These are phyloP conservation scores for Pygoscelis antarcticus DNA, from an alignment of 2,113 vertebrate species.

Conservation along the genomic window DNA sequence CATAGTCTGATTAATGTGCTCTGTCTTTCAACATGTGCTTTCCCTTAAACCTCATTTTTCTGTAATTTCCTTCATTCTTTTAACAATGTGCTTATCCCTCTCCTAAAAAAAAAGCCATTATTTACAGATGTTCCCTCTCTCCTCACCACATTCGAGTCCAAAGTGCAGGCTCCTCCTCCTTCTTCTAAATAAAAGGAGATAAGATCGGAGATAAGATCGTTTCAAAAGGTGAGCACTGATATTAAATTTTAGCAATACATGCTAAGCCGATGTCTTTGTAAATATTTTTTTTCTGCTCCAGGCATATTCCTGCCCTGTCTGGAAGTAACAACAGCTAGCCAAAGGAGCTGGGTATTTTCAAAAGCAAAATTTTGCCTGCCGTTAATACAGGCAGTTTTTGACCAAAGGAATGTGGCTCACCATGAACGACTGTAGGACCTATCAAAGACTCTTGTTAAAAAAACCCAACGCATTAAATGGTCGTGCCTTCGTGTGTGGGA, in stretches of 20 bases:
- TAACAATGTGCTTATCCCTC: conserved; percentile 58
- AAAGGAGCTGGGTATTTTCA: neutral
- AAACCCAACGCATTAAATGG: neutral
- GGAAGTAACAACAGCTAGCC: neutral
- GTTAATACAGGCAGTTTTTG: neutral
- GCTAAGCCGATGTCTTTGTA: neutral
- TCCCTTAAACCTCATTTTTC: conserved; percentile 62
- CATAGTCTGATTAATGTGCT: conserved; percentile 49
- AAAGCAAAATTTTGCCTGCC: neutral
- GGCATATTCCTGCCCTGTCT: neutral
- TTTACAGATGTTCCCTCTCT: conserved; percentile 55
- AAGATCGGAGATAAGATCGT: neutral
- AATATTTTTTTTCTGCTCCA: neutral
- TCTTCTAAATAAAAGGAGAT: neutral
- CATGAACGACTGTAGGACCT: neutral
- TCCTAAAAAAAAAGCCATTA: conserved; percentile 1
- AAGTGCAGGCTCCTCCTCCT: neutral
- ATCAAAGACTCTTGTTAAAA: neutral
- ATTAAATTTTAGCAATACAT: neutral
- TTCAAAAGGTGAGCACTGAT: conserved; percentile 7
- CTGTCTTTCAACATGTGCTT: conserved; percentile 67
- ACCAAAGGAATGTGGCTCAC: neutral
- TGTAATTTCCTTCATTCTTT: conserved; percentile 66
- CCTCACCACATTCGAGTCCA: neutral
- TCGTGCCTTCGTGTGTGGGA: neutral